Evolutionary conservation across 1,140 invertebrate species (phyloP).

Genomic region (Stenopsyche tienmushanensis): DNA sequence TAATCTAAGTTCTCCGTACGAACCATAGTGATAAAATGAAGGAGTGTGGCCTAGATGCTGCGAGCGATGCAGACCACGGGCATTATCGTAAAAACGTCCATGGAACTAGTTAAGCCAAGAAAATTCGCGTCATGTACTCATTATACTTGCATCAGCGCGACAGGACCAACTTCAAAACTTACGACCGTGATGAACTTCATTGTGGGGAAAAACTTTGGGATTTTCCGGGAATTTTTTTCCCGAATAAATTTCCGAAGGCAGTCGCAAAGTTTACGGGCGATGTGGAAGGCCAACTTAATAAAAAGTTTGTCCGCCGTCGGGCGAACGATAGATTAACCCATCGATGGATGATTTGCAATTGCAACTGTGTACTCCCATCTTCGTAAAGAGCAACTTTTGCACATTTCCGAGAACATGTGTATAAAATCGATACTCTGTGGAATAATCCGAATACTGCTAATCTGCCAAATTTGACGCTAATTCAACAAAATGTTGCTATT

Average conservation of each 20-base stretch:
- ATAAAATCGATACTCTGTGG: too few relatives aligned
- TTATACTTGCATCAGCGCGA: slow-evolving; percentile 29
- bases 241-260: slow-evolving; percentile 34
- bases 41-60: too few relatives aligned
- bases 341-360: slow-evolving; percentile 1
- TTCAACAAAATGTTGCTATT: too few relatives aligned
- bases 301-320: slow-evolving; percentile 34
- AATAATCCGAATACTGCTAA: too few relatives aligned
- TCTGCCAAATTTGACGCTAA: too few relatives aligned
- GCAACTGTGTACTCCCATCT: too few relatives aligned
- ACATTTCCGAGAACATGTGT: too few relatives aligned
- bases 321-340: slow-evolving; percentile 15
- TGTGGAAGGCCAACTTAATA: slow-evolving; percentile 36
- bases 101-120: background rate
- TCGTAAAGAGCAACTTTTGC: too few relatives aligned
- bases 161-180: slow-evolving; percentile 22
- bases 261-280: slow-evolving; percentile 38
- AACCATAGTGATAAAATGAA: too few relatives aligned
- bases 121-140: slow-evolving; percentile 24
- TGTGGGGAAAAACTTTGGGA: slow-evolving; percentile 31
- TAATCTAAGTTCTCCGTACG: too few relatives aligned
- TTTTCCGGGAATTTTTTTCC: slow-evolving; percentile 36
- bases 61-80: too few relatives aligned
- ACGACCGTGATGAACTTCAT: slow-evolving; percentile 29
- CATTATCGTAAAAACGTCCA: too few relatives aligned